Percentiles rank a stretch among this genome's conserved stretches.
phyloP scores from a whole-genome alignment of 2,113 vertebrate species.

The Formicarius rufipectus region DNA sequence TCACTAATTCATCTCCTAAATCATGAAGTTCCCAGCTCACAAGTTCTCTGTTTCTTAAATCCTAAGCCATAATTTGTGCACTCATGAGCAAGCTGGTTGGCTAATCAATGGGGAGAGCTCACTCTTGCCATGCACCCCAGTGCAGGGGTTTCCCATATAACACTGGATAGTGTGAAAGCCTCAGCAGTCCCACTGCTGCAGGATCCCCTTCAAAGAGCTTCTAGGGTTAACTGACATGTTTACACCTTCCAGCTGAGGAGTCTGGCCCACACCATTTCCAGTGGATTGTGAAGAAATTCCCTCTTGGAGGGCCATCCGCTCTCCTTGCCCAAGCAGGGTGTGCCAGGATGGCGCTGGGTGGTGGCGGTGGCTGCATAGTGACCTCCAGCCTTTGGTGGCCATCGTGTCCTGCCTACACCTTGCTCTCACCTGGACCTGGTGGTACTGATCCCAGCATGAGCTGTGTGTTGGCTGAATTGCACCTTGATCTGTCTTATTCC shows the following conservation, averaged over 20 bases:
- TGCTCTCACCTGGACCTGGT: not conserved
- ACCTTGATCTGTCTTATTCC: not conserved
- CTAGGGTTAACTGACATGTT: not conserved
- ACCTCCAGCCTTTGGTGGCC: not conserved
- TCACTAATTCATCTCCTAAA: not conserved
- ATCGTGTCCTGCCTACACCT: fast-evolving
- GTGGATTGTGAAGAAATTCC: not conserved
- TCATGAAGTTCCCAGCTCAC: not conserved
- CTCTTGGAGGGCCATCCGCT: not conserved
- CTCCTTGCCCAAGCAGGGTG: not conserved
- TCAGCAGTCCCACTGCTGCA: not conserved
- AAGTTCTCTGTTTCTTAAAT: not conserved
- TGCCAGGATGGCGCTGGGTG: not conserved
- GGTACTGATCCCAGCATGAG: not conserved
- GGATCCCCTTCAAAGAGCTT: not conserved
- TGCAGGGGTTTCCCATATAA: not conserved
- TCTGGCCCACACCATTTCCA: fast-evolving
- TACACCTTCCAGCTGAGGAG: not conserved
- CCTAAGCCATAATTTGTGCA: not conserved
- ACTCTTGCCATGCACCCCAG: fast-evolving
- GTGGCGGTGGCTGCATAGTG: fast-evolving
- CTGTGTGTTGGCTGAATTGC: not conserved
- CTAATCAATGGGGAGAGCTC: not conserved
- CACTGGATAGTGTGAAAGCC: fast-evolving
- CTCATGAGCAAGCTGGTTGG: not conserved